A percentile compares a stretch with the other conserved stretches of the same genome.
These are phyloP conservation scores for Cheilosia variabilis DNA, from an alignment of 2,888 invertebrate genomes.

Conservation along the genomic window DNA sequence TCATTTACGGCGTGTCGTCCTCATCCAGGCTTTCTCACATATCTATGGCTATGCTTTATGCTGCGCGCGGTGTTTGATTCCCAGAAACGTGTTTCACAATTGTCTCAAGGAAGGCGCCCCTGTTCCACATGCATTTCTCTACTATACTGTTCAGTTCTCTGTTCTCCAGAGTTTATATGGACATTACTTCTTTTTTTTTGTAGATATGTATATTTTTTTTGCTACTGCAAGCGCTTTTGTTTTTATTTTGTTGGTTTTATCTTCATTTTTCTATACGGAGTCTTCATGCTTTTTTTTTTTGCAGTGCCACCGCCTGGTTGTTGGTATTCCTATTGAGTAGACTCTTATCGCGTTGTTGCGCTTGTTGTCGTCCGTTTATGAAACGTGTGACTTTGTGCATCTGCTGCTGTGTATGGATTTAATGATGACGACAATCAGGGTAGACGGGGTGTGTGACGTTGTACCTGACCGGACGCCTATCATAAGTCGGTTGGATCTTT, in stretches of 20 bases:
- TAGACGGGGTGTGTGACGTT: conserved; percentile 74
- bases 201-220: not conserved
- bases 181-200: conserved; percentile 55
- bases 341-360: conserved; percentile 73
- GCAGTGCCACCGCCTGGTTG: conserved; percentile 62
- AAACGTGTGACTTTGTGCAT: conserved; percentile 75
- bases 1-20: conserved; percentile 74
- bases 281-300: conserved; percentile 38
- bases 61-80: conserved; percentile 74
- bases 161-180: conserved; percentile 69
- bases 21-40: conserved; percentile 75
- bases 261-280: conserved; percentile 42
- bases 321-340: conserved; percentile 72
- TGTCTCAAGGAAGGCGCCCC: conserved; percentile 75
- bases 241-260: conserved; percentile 33
- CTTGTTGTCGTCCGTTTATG: conserved; percentile 74
- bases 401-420: conserved; percentile 66
- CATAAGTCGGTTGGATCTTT: conserved; percentile 68
- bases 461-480: conserved; percentile 76
- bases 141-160: conserved; percentile 54
- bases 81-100: conserved; percentile 75
- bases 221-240: conserved; percentile 50
- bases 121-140: conserved; percentile 74
- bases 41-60: conserved; percentile 69
- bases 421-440: conserved; percentile 73